Evolutionary conservation across 2,888 invertebrate species (phyloP), one percentile per base, ranked within the genome.

Genomic region (Sarcophaga caerulescens): DNA sequence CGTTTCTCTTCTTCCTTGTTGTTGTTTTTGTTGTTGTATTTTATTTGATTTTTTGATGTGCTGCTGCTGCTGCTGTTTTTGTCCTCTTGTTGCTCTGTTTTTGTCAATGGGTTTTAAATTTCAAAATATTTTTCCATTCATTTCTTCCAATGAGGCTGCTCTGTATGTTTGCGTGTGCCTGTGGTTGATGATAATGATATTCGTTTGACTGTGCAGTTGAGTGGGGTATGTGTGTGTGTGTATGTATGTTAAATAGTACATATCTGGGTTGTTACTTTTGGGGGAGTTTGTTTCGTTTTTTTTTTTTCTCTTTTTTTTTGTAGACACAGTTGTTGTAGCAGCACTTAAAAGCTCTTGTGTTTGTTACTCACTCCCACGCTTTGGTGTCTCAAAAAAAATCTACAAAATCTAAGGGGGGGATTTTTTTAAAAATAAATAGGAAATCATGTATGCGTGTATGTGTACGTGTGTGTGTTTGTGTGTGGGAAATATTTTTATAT

Each of bases 81-180:
- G 10, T 52, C 19, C 21, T 65, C 57, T 23, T 12, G 59, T 74
- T 59, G 23, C 17, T 52, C 12, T 14, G 52, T 14, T 52, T 14
- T 12, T 45, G 71, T 47, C 8, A 52, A 14, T 59, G 70, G 65
- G 65, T 77, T 66, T 77, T 47, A n/a, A 60, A 77, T 71, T 71
- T 77, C 76, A 82, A 73, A 73, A 52, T 52, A 52, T 52, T 52
- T 52, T 52, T 52, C 14, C 17, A 17, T 52, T 52, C 17, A 52
- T 12, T 52, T 52, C 3, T 17, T 14, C 5, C 52, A 52, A 52
- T 52, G 52, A 0, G 12, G 1, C 35, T 35, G 1, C 1, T 25
- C 8, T 35, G 35, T 35, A 35, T 35, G 35, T 35, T 0, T 35
- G 8, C 8, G 2, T 10, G 35, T 35, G 35, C 8, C 35, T 35